These are phyloP conservation scores for Luperina testacea DNA, from an alignment of 2,888 invertebrate species.

Conservation along the genomic window DNA sequence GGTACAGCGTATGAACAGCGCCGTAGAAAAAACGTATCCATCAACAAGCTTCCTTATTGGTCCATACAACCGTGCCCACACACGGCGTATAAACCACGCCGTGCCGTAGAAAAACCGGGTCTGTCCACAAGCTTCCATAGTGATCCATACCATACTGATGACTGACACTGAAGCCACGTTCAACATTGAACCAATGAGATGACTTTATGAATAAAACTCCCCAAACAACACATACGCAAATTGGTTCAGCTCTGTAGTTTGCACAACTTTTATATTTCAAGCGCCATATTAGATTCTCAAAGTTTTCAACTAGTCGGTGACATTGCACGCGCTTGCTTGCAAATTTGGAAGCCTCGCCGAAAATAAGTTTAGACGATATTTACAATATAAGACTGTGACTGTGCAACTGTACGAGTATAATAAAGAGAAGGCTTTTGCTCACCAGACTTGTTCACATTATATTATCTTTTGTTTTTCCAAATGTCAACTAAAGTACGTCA, in stretches of 20 bases:
- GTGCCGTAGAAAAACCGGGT: no score
- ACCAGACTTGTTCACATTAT: neutral
- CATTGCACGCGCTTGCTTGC: constrained; percentile 32
- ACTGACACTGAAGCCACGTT: neutral
- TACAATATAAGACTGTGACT: constrained; percentile 12
- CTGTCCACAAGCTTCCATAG: no score
- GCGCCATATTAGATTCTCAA: constrained; percentile 60
- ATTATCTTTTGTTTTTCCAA: neutral
- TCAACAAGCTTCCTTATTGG: neutral
- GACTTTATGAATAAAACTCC: constrained; percentile 19
- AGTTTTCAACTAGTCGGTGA: constrained; percentile 60
- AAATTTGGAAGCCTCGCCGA: constrained; percentile 19
- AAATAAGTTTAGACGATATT: constrained; percentile 29
- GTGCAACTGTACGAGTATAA: no score
- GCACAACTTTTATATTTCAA: constrained; percentile 60
- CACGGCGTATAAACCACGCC: neutral
- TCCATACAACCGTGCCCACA: neutral
- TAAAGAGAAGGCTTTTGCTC: neutral
- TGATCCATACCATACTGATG: neutral
- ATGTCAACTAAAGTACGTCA: neutral
- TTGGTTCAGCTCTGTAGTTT: constrained; percentile 50
- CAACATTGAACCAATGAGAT: constrained; percentile 19
- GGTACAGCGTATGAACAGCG: neutral
- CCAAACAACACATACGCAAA: constrained; percentile 54
- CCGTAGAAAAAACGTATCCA: neutral